These are phyloP conservation scores for Patiria pectinifera DNA, from an alignment of 53 echinoderm and acorn worm species.

Conservation along the genomic window DNA sequence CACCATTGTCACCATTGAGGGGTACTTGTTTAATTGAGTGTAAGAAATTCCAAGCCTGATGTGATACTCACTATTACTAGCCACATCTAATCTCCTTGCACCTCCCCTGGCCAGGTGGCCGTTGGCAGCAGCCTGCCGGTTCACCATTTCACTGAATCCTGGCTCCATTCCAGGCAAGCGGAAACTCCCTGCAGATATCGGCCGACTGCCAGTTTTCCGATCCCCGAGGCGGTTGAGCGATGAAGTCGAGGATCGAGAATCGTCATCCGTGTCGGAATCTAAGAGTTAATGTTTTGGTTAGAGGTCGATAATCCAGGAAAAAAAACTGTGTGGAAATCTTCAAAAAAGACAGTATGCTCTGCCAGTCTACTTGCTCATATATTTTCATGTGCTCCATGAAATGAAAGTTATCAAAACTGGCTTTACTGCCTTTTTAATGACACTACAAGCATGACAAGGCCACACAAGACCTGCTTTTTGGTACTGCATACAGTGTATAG, in stretches of 20 bases:
- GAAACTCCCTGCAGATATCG: constrained; percentile 77
- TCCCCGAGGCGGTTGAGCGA: constrained; percentile 70
- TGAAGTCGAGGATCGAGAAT: constrained; percentile 73
- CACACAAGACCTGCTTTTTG: too few relatives aligned
- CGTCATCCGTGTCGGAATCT: constrained; percentile 93
- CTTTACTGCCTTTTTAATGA: too few relatives aligned
- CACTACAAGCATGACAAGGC: too few relatives aligned
- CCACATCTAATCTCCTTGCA: constrained; percentile 80
- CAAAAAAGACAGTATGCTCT: neutral
- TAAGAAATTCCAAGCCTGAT: neutral
- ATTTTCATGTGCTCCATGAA: too few relatives aligned
- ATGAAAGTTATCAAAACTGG: too few relatives aligned
- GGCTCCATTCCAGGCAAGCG: constrained; percentile 73
- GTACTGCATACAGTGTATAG: too few relatives aligned
- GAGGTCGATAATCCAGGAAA: neutral
- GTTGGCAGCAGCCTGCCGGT: constrained; percentile 77
- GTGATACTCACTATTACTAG: constrained; percentile 80
- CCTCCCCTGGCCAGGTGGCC: constrained; percentile 83
- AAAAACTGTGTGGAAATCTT: neutral
- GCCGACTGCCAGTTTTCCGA: constrained; percentile 68
- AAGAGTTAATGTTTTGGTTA: neutral
- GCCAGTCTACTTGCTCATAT: too few relatives aligned
- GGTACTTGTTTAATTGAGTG: neutral
- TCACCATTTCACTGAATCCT: constrained; percentile 68
- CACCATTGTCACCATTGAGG: too few relatives aligned